These are phyloP conservation scores for Drosophila paulistorum DNA, from an alignment of 1,140 invertebrate species.

Conservation along the genomic window DNA sequence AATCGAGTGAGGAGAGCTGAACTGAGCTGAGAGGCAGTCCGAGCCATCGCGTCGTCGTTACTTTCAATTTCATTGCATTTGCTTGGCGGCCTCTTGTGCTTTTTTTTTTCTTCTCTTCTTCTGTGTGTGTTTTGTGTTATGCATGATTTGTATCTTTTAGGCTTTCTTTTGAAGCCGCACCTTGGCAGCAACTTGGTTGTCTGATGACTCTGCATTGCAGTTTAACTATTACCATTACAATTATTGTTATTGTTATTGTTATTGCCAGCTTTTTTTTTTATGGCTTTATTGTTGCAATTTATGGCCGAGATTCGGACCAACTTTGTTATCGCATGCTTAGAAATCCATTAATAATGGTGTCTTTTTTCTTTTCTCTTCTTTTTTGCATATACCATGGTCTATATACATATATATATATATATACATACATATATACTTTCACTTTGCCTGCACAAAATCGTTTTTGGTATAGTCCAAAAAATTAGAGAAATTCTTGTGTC, in stretches of 20 bases:
- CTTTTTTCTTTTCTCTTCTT: slow-evolving; percentile 26
- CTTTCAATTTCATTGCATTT: slow-evolving; percentile 64
- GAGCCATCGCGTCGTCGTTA: slow-evolving; percentile 19
- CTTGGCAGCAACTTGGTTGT: slow-evolving; percentile 20
- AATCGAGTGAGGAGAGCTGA: slow-evolving; percentile 51
- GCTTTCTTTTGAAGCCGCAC: slow-evolving; percentile 52
- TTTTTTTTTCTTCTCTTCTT: background rate
- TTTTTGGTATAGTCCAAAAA: background rate
- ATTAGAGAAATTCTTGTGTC: background rate
- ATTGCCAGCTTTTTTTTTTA: slow-evolving; percentile 19
- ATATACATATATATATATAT: background rate
- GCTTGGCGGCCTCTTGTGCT: slow-evolving; percentile 27
- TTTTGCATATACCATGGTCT: slow-evolving; percentile 30
- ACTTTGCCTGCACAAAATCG: background rate
- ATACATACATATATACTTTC: background rate
- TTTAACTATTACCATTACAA: slow-evolving; percentile 42
- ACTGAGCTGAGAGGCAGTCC: slow-evolving; percentile 4
- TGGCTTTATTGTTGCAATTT: slow-evolving; percentile 52
- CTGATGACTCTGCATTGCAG: slow-evolving; percentile 54
- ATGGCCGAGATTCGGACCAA: slow-evolving; percentile 34
- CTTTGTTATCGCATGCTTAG: slow-evolving; percentile 40
- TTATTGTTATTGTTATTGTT: slow-evolving; percentile 42
- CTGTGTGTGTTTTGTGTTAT: slow-evolving; percentile 45
- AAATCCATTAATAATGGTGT: slow-evolving; percentile 43
- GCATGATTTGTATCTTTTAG: slow-evolving; percentile 61